Evolutionary conservation across 2,888 invertebrate genomes (phyloP).

Genomic region (Hypomecis punctinalis): DNA sequence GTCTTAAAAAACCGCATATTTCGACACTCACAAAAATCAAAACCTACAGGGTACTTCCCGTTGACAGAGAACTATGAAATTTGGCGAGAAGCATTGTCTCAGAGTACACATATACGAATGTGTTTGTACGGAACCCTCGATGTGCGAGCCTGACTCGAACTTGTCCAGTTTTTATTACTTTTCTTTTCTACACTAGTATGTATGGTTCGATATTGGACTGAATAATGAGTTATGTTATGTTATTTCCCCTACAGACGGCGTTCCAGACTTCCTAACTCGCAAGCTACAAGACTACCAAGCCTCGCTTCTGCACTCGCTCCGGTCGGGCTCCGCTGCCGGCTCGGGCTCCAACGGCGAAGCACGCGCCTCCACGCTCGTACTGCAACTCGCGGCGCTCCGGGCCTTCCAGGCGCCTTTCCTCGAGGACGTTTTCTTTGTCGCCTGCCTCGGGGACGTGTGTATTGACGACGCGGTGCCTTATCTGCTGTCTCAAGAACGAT

Average conservation of each 20-base stretch:
- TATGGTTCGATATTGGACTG: no score
- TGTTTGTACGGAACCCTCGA: no score
- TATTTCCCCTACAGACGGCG: constrained; percentile 74
- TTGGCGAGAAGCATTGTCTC: no score
- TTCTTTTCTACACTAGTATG: no score
- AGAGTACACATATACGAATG: no score
- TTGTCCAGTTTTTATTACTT: no score
- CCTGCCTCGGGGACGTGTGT: constrained; percentile 95
- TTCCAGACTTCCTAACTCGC: constrained; percentile 76
- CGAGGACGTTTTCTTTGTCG: constrained; percentile 97
- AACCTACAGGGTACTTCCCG: no score
- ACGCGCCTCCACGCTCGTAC: constrained; percentile 85
- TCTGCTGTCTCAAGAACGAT: constrained; percentile 85
- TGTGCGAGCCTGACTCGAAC: no score
- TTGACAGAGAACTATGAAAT: no score
- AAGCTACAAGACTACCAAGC: constrained; percentile 80
- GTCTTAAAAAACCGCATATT: no score
- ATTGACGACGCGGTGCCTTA: constrained; percentile 98
- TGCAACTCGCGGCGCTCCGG: constrained; percentile 89
- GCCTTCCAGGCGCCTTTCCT: constrained; percentile 90
- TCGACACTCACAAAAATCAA: no score
- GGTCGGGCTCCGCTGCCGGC: constrained; percentile 49
- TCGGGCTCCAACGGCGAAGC: constrained; percentile 59
- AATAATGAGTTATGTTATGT: no score
- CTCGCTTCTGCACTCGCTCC: constrained; percentile 78